Percentiles rank a stretch among this genome's conserved stretches.
Evolutionary conservation across 1,140 invertebrate species (phyloP).

Genomic region (Pseudomyrmex flavicornis): DNA sequence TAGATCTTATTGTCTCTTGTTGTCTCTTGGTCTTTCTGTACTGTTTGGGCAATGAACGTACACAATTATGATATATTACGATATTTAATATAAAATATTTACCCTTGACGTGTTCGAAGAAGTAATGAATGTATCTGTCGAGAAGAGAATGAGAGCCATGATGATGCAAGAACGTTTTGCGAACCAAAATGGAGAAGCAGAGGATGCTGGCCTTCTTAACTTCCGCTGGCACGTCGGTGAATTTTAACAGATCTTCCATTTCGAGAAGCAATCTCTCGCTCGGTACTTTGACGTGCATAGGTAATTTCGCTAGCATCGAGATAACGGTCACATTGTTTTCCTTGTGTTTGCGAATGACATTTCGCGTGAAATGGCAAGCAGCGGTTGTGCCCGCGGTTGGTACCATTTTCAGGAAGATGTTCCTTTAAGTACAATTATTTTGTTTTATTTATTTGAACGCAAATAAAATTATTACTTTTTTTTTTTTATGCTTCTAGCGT

Average conservation of each 20-base stretch:
- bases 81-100: constrained; percentile 41
- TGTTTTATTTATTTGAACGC: not conserved
- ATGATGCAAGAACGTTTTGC: constrained; percentile 75
- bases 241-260: constrained; percentile 77
- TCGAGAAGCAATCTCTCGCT: constrained; percentile 77
- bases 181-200: constrained; percentile 79
- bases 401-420: constrained; percentile 81
- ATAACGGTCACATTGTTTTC: constrained; percentile 72
- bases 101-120: constrained; percentile 75
- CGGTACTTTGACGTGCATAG: constrained; percentile 78
- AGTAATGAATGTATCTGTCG: constrained; percentile 68
- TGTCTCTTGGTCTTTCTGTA: no score
- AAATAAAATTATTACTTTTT: not conserved
- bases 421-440: constrained; percentile 66
- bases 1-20: no score
- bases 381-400: constrained; percentile 82
- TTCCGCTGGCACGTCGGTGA: constrained; percentile 58
- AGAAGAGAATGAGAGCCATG: constrained; percentile 3
- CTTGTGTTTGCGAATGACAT: constrained; percentile 76
- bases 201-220: constrained; percentile 79
- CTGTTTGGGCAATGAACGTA: no score
- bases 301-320: constrained; percentile 78
- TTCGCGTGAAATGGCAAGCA: constrained; percentile 77
- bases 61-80: not conserved
- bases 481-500: not conserved